A percentile compares a stretch with the other conserved stretches of the same genome.
These are phyloP conservation scores for Tokudaia muenninki DNA, from an alignment of 2,797 vertebrate species.

Conservation along the genomic window DNA sequence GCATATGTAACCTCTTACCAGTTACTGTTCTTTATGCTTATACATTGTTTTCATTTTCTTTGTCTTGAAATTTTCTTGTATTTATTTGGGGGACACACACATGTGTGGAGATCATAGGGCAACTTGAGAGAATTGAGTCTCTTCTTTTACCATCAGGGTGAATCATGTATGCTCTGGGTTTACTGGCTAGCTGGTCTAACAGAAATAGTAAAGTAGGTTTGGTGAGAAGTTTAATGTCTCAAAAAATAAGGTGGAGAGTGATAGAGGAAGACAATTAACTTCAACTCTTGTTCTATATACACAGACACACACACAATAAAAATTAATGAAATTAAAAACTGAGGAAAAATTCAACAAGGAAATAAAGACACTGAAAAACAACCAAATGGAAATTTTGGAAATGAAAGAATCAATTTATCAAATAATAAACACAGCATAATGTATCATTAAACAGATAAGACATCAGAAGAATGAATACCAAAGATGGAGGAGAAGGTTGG, in stretches of 20 bases:
- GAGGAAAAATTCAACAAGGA: not conserved
- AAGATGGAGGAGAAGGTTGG: not conserved
- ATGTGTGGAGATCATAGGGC: not conserved
- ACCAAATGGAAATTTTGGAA: not conserved
- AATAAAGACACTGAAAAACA: not conserved
- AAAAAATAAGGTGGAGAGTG: not conserved
- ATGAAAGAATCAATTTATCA: not conserved
- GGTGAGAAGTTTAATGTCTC: not conserved
- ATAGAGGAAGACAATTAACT: not conserved
- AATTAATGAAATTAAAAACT: not conserved
- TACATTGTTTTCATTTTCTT: not conserved
- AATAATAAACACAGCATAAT: not conserved
- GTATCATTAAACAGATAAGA: not conserved
- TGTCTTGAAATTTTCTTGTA: not conserved
- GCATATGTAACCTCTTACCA: not conserved
- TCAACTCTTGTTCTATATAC: not conserved
- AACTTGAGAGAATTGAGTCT: not conserved
- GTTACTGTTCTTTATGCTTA: not conserved
- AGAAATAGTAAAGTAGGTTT: not conserved
- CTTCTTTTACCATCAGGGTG: not conserved
- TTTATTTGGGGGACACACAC: not conserved
- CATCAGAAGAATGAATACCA: not conserved
- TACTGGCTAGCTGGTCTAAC: not conserved
- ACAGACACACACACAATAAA: not conserved
- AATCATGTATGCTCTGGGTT: not conserved